Conservation (phyloP, 2,888 invertebrate genomes). For the Rutpela maculata region DNA sequence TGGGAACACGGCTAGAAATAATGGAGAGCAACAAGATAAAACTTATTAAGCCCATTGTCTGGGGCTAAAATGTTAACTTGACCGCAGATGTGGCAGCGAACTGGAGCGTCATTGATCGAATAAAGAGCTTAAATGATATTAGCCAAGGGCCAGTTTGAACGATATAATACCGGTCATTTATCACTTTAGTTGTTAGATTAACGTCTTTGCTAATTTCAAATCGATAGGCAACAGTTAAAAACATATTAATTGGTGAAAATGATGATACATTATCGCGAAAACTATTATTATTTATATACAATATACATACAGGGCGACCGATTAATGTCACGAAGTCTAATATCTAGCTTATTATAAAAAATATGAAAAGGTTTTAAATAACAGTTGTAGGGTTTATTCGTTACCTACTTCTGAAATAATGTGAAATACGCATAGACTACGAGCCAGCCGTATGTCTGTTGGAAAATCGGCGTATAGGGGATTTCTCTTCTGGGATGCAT, state of each 20-base stretch:
- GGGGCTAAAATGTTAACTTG: conserved; percentile 17
- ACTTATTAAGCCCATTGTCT: conserved; percentile 27
- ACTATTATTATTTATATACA: no score
- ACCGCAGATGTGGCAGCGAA: conserved; percentile 21
- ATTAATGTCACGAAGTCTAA: no score
- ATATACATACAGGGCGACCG: no score
- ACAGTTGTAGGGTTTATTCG: no score
- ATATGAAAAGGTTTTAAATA: no score
- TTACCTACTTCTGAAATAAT: no score
- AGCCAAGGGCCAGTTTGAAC: conserved; percentile 31
- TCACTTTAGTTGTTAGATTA: conserved; percentile 21
- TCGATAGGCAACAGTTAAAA: background rate
- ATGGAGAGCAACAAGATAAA: conserved; percentile 23
- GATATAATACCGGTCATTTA: conserved; percentile 33
- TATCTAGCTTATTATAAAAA: no score
- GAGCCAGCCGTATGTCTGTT: no score
- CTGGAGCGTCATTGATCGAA: conserved; percentile 33
- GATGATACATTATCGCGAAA: no score
- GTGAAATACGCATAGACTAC: no score
- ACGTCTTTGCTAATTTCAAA: conserved; percentile 13
- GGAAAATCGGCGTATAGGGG: no score
- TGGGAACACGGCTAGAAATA: background rate
- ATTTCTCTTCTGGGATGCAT: no score
- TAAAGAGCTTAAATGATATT: conserved; percentile 29
- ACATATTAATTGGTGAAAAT: background rate